A percentile compares a stretch with the other conserved stretches of the same genome.
Conservation (phyloP, 2,113 vertebrate species). For the Caranx ignobilis region DNA sequence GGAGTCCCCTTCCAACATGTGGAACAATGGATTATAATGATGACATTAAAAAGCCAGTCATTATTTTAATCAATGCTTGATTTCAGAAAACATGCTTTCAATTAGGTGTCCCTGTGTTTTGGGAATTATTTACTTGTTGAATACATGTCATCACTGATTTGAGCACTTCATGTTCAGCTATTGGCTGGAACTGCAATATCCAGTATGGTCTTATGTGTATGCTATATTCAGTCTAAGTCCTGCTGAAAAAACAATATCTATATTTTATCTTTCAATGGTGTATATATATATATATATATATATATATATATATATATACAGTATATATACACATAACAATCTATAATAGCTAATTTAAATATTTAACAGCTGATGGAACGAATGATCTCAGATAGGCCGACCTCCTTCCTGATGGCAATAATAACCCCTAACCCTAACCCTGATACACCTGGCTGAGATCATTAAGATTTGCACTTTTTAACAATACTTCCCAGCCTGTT, state of each 20-base stretch:
- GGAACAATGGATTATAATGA: slow-evolving; percentile 7
- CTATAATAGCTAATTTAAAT: no score
- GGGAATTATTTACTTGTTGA: slow-evolving; percentile 43
- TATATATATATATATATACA: no score
- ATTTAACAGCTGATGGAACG: no score
- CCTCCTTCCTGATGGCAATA: no score
- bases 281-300: no score
- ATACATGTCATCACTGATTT: background rate
- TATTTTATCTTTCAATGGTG: no score
- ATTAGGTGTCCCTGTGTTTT: slow-evolving; percentile 63
- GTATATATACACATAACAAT: no score
- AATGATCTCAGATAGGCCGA: no score
- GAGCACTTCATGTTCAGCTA: background rate
- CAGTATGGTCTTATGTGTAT: background rate
- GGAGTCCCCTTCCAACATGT: slow-evolving; percentile 11
- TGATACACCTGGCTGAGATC: no score
- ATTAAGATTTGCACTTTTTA: no score
- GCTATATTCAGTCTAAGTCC: background rate
- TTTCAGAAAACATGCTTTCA: slow-evolving; percentile 42
- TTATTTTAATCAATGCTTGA: slow-evolving; percentile 50
- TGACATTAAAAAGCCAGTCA: slow-evolving; percentile 24
- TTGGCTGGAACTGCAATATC: background rate
- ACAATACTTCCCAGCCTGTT: no score
- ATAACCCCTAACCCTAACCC: no score
- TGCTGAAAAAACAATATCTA: background rate